Evolutionary conservation across 1,140 invertebrate species (phyloP), one percentile per base, ranked within the genome.

Genomic region (Rhyzopertha dominica): DNA sequence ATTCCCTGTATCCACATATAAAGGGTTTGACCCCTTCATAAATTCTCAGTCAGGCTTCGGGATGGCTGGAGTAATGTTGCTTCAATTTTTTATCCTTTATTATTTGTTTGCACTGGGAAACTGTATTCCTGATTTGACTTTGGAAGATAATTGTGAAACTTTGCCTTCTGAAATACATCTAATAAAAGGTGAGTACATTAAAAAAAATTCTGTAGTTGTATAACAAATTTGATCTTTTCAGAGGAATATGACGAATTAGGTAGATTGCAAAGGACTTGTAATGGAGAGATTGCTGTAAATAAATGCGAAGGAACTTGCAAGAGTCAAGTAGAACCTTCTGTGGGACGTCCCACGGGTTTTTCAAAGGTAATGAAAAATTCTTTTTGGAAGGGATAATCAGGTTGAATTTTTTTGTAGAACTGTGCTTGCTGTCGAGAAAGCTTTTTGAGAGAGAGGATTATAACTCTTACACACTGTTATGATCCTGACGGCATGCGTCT

Each of bases 391-490:
- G 14, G 16, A 34, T 14, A 14, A 34, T 7, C 8, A n/a, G 8
- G 31, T 34, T 14, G 10, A 34, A 7, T 12, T 51, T 48, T 43
- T 51, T 62, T 70, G 7, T 61, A 93, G 89, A 88, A 93, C 70
- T 94, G 90, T 61, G 88, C 85, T 57, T 95, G 90, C 62, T 95
- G 90, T 56, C 77, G 89, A 38, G 90, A 95, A 65, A 86, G 84
- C 50, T 87, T 81, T 53, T 72, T 94, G 10, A 78, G 85, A 38
- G 85, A 88, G 56, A 74, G 87, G 49, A 69, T 84, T 10, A 80
- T 93, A n/a, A 81, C 80, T 0, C 65, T 94, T 26, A 82, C 77
- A 13, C 85, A 91, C 54, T 94, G 90, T 65, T 94, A 90, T 56
- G 84, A 91, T 66, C 79, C 85, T 4, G 88, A 92, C 67, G 90